Conservation (phyloP, 1,140 invertebrate species). For the Pachypeltis micranthus region DNA sequence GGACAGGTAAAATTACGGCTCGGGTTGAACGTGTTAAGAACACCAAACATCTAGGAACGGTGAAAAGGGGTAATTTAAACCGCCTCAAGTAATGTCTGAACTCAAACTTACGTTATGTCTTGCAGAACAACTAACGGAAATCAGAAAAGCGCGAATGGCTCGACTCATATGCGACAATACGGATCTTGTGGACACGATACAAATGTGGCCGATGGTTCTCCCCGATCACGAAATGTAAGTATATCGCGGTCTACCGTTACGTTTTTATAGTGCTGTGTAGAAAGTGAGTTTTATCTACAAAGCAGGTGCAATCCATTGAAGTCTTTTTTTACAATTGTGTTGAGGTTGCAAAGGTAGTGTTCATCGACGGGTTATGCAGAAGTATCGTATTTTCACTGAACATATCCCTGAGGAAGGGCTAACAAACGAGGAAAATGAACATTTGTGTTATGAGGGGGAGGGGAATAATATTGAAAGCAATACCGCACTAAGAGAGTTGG, state of each 20-base stretch:
- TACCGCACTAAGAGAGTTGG: no score
- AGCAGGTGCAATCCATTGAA: no score
- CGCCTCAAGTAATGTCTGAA: no score
- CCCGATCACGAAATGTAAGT: conserved; percentile 85
- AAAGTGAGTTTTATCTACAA: no score
- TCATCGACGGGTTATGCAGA: no score
- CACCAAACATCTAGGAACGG: neutral
- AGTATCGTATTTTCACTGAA: no score
- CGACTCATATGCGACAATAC: conserved; percentile 91
- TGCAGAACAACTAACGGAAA: conserved; percentile 75
- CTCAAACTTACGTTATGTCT: conserved; percentile 26
- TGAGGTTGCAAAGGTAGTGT: no score
- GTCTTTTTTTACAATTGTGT: no score
- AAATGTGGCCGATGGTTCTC: conserved; percentile 84
- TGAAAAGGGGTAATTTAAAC: neutral
- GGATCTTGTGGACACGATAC: conserved; percentile 81
- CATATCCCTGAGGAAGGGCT: neutral
- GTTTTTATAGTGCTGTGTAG: neutral
- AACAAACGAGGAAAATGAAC: neutral
- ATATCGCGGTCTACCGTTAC: neutral
- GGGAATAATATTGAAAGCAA: no score
- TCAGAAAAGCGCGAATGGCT: conserved; percentile 74
- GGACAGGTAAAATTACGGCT: no score
- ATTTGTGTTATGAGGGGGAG: no score
- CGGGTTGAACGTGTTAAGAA: no score